Conservation (phyloP, 2,888 invertebrate species). For the Yponomeuta cagnagella region DNA sequence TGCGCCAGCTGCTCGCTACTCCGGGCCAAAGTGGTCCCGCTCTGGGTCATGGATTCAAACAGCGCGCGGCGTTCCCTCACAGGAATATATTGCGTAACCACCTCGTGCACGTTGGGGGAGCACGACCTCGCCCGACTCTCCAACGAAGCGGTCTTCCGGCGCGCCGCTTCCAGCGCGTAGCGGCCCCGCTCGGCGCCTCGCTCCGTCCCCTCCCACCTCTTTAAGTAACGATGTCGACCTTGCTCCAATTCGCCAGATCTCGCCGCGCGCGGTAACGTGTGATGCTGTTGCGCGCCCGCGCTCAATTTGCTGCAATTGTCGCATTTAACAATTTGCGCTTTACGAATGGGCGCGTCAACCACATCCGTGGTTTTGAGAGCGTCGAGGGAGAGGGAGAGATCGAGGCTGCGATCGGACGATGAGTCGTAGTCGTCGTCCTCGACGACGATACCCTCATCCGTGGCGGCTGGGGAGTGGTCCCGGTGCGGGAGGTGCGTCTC, state of each 20-base stretch:
- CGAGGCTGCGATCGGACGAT: slow-evolving; percentile 74
- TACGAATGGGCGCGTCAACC: slow-evolving; percentile 60
- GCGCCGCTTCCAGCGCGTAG: slow-evolving; percentile 58
- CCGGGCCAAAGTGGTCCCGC: slow-evolving; percentile 77
- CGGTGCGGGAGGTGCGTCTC: slow-evolving; percentile 58
- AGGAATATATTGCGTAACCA: slow-evolving; percentile 79
- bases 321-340: slow-evolving; percentile 63
- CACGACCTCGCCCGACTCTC: slow-evolving; percentile 65
- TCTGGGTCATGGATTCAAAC: slow-evolving; percentile 81
- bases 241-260: slow-evolving; percentile 56
- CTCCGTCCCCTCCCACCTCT: slow-evolving; percentile 63
- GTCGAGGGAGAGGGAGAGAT: slow-evolving; percentile 65
- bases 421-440: slow-evolving; percentile 75
- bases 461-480: slow-evolving; percentile 68
- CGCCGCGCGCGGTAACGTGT: slow-evolving; percentile 63
- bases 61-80: slow-evolving; percentile 82
- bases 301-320: slow-evolving; percentile 66
- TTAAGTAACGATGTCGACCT: slow-evolving; percentile 60
- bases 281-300: slow-evolving; percentile 45
- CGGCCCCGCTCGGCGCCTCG: slow-evolving; percentile 61
- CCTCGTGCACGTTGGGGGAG: slow-evolving; percentile 65
- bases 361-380: slow-evolving; percentile 62
- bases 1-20: slow-evolving; percentile 78
- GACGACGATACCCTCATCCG: slow-evolving; percentile 72
- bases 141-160: slow-evolving; percentile 58